Conservation (phyloP, 2,797 vertebrate genomes). For the Cyclopterus lumpus region DNA sequence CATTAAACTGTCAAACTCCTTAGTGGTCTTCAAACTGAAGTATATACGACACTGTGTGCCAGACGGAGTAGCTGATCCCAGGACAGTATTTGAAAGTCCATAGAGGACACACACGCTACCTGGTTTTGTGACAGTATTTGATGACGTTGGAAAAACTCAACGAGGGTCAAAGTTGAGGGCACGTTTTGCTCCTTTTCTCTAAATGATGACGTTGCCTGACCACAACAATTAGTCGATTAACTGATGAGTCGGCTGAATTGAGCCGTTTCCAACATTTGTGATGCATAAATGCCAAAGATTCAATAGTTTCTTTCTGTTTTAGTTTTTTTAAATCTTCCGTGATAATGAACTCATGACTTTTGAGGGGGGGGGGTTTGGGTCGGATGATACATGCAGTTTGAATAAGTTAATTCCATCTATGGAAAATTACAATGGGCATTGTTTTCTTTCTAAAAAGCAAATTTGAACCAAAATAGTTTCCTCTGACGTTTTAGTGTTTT, state of each 20-base stretch:
- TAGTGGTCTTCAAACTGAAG: background rate
- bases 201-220: background rate
- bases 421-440: background rate
- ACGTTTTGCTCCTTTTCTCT: background rate
- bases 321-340: background rate
- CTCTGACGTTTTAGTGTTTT: no score
- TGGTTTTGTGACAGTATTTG: background rate
- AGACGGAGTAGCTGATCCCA: background rate
- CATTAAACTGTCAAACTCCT: background rate
- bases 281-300: background rate
- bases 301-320: background rate
- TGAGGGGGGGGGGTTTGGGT: background rate
- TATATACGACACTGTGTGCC: background rate
- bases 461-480: no score
- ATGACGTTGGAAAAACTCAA: background rate
- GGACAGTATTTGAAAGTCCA: background rate
- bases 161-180: background rate
- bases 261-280: background rate
- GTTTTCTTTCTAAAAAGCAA: no score
- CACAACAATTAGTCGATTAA: background rate
- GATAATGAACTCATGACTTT: background rate
- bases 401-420: background rate
- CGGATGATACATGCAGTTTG: background rate
- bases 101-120: background rate
- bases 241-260: background rate